phyloP scores from a whole-genome alignment of 1,140 invertebrate genomes.

The Formica selysi region DNA sequence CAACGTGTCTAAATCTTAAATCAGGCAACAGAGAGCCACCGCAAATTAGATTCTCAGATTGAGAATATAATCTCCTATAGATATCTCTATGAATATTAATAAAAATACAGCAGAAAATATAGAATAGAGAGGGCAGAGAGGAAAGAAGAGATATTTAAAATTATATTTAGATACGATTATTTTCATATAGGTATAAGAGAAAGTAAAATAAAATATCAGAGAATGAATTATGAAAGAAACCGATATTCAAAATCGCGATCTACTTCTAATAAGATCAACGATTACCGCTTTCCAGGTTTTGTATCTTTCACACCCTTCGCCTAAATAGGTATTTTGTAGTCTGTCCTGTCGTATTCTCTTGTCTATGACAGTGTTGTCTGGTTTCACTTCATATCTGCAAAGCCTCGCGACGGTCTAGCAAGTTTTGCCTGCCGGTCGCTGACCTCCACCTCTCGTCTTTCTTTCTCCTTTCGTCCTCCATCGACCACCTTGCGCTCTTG shows the following conservation, averaged over 20 bases:
- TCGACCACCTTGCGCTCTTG: conserved; percentile 31
- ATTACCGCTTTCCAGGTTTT: neutral
- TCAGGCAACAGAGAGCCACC: conserved; percentile 19
- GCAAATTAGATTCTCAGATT: conserved; percentile 14
- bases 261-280: neutral
- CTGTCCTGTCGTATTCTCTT: conserved; percentile 1
- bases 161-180: neutral
- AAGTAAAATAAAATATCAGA: neutral
- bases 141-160: neutral
- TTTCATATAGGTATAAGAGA: neutral
- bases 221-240: neutral
- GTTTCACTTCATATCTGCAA: conserved; percentile 75
- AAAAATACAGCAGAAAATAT: neutral
- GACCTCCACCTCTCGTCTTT: conserved; percentile 69
- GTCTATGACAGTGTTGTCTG: neutral
- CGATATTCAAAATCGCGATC: conserved; percentile 16
- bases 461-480: conserved; percentile 16
- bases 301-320: neutral
- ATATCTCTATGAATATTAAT: neutral
- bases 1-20: conserved; percentile 42
- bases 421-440: conserved; percentile 80
- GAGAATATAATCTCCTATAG: neutral
- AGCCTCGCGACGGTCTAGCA: conserved; percentile 78
- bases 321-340: conserved; percentile 11
- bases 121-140: neutral